Evolutionary conservation across 2,797 vertebrate genomes (phyloP), one percentile per base, ranked within the genome.

Genomic region (Huso huso): DNA sequence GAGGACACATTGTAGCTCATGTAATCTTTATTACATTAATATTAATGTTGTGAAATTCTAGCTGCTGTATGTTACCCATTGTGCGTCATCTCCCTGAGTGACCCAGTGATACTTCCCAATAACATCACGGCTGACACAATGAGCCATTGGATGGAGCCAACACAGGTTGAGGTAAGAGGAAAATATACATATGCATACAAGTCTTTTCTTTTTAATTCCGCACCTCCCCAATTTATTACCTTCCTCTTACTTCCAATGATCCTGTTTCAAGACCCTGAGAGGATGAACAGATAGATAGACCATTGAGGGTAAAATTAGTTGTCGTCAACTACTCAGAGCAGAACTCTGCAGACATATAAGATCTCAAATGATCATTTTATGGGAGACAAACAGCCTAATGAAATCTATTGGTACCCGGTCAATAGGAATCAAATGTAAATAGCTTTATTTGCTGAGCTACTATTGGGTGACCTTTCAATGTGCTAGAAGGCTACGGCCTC

Each of bases 101-200:
- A 98, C 69, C 92, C 95, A 0, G 95, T 94, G 71, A 82, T 91
- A 15, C 83, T 98, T 73, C 88, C 93, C 0, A 85, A 79, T 67
- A 92, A 89, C 1, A 67, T 93, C 48, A 92, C 90, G 66, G 79
- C 86, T 10, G 90, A 93, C 68, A 89, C 88, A 0, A 77, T 97
- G 81, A 89, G 93, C 69, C 91, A 98, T 84, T 91, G 91, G 86
- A 88, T 95, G 87, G 82, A 91, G 57, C 94, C 96, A 67, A 80
- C 81, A 69, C 89, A 78, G 75, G 88, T 96, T 70, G 83, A 95
- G 95, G 96, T 99, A 78, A 87, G 80, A 0, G 2, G 13, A 64
- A 0, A 48, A 37, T 37, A 37, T 37, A 37, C 37, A 37, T 52
- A 37, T 59, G 6, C 4, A 49, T 51, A 8, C 10, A 64, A 23